Percentiles rank a stretch among this genome's conserved stretches.
These are phyloP conservation scores for Phrynosoma platyrhinos DNA, from an alignment of 2,113 vertebrate genomes.

Conservation along the genomic window DNA sequence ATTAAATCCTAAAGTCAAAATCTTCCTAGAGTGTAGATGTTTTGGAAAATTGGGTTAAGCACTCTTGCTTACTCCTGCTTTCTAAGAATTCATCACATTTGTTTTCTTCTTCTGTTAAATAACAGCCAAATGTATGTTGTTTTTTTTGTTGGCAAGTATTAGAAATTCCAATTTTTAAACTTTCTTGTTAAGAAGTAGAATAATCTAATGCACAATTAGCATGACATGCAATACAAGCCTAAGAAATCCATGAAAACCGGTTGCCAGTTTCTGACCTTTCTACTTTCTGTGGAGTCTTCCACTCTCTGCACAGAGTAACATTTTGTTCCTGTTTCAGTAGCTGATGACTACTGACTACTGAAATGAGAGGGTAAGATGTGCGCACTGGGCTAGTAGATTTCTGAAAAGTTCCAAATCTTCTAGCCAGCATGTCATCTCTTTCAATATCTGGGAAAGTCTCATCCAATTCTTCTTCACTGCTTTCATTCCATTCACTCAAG, in stretches of 20 bases:
- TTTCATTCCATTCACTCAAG: slow-evolving; percentile 34
- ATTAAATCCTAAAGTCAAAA: not conserved
- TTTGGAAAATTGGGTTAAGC: not conserved
- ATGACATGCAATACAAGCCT: slow-evolving; percentile 59
- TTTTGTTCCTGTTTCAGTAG: slow-evolving; percentile 49
- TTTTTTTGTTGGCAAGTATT: not conserved
- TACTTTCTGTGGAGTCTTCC: slow-evolving; percentile 35
- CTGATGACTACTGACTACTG: slow-evolving; percentile 44
- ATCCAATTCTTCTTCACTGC: slow-evolving; percentile 68
- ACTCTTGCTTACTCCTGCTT: not conserved
- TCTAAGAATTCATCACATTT: not conserved
- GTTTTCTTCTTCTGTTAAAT: not conserved
- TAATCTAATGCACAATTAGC: slow-evolving; percentile 35
- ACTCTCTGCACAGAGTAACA: slow-evolving; percentile 20
- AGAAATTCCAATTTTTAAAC: not conserved
- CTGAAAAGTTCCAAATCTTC: slow-evolving; percentile 74
- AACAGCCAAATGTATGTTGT: not conserved
- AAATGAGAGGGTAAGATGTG: slow-evolving; percentile 33
- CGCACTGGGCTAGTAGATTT: slow-evolving; percentile 63
- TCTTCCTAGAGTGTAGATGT: not conserved
- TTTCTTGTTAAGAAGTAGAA: not conserved
- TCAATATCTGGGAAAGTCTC: slow-evolving; percentile 71
- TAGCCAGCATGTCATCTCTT: slow-evolving; percentile 85
- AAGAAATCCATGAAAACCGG: slow-evolving; percentile 57
- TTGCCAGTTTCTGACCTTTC: slow-evolving; percentile 55